Percentiles rank a stretch among this genome's conserved stretches.
Evolutionary conservation across 1,140 invertebrate species (phyloP).

Genomic region (Metaphire vulgaris): DNA sequence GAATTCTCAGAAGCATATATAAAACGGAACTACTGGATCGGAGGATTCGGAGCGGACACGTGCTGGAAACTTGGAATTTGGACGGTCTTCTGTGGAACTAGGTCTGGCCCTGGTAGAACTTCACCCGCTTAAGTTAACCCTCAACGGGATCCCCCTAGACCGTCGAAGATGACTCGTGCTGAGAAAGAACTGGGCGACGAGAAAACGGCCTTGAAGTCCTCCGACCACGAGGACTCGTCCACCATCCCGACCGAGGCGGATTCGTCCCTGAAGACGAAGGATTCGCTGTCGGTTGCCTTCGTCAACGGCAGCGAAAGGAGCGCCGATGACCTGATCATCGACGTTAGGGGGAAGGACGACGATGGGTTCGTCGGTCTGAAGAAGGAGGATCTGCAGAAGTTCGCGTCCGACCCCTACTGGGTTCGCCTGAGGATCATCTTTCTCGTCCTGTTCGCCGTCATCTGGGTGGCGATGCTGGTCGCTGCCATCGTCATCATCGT

Average conservation of each 20-base stretch:
- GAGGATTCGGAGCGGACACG: no score
- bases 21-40: no score
- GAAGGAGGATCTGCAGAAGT: conserved; percentile 48
- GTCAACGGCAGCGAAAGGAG: background rate
- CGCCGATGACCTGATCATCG: background rate
- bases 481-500: conserved; percentile 52
- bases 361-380: conserved; percentile 21
- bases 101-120: no score
- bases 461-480: conserved; percentile 52
- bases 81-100: no score
- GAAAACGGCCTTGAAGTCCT: background rate
- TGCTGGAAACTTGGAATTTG: no score
- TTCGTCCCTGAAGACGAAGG: background rate
- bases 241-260: background rate
- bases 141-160: no score
- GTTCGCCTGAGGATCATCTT: conserved; percentile 48
- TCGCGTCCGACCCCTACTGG: conserved; percentile 50
- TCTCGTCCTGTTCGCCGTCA: conserved; percentile 50
- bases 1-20: no score
- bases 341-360: background rate
- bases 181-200: background rate
- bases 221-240: no score
- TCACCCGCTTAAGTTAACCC: no score
- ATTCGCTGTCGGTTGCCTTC: background rate
- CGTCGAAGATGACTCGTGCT: background rate